Evolutionary conservation across 1,140 invertebrate species (phyloP).

Genomic region (Drosophila tsacasi): DNA sequence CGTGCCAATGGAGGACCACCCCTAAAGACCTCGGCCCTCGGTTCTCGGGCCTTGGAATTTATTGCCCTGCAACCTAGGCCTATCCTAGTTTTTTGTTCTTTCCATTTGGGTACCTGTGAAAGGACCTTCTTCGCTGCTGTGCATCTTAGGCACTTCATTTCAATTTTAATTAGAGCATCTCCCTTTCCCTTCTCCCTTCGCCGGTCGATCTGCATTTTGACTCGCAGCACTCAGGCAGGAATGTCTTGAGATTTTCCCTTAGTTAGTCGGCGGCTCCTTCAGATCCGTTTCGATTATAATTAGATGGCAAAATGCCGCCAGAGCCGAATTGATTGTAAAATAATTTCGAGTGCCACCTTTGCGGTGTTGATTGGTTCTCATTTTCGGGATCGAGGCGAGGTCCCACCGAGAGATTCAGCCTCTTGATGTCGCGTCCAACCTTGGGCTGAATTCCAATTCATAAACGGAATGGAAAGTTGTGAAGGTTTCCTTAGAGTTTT

Average conservation of each 20-base stretch:
- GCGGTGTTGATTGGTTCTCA: constrained; percentile 66
- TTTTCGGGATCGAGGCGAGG: constrained; percentile 28
- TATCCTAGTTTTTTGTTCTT: background rate
- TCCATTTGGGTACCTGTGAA: constrained; percentile 31
- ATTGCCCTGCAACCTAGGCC: constrained; percentile 35
- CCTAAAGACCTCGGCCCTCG: constrained; percentile 31
- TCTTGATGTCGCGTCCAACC: constrained; percentile 2
- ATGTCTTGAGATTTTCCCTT: constrained; percentile 41
- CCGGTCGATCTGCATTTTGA: constrained; percentile 55
- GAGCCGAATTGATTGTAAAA: constrained; percentile 77
- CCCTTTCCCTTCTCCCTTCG: background rate
- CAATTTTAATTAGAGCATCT: constrained; percentile 80
- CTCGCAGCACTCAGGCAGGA: constrained; percentile 9
- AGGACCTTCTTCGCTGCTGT: constrained; percentile 58
- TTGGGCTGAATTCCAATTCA: constrained; percentile 4
- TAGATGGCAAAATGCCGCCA: constrained; percentile 81
- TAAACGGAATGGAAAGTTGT: constrained; percentile 21
- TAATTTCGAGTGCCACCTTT: constrained; percentile 77
- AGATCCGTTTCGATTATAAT: constrained; percentile 67
- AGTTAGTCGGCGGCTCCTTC: constrained; percentile 51
- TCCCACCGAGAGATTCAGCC: constrained; percentile 24
- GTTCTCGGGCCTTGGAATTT: constrained; percentile 49
- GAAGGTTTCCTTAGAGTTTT: background rate
- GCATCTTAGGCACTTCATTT: constrained; percentile 71
- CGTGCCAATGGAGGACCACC: constrained; percentile 74